Evolutionary conservation across 2,888 invertebrate species (phyloP).

Genomic region (Polymixis lichenea): DNA sequence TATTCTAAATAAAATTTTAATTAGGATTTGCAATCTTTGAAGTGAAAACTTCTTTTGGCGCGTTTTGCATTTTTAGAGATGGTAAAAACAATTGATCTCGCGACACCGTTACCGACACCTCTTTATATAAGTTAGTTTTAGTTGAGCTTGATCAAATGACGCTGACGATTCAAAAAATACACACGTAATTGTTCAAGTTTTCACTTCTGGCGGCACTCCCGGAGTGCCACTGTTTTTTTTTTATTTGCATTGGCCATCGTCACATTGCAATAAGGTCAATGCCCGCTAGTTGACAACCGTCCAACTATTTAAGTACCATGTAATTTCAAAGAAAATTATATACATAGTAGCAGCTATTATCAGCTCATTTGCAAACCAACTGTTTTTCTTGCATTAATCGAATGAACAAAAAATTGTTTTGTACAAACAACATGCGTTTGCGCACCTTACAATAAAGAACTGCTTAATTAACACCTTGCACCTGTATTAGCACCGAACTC

Average conservation of each 20-base stretch:
- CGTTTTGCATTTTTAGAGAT: no score
- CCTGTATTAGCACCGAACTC: neutral
- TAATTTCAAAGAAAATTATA: constrained; percentile 15
- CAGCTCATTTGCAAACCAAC: neutral
- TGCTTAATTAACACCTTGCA: no score
- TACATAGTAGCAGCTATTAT: neutral
- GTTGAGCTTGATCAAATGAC: no score
- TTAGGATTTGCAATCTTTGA: neutral
- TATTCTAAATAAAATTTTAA: neutral
- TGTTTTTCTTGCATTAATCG: neutral
- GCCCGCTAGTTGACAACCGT: constrained; percentile 26
- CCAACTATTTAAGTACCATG: constrained; percentile 4
- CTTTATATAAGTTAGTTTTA: no score
- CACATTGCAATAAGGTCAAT: constrained; percentile 30
- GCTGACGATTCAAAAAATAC: no score
- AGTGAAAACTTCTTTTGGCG: no score
- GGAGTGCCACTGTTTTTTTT: no score
- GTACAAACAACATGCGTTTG: neutral
- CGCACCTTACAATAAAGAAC: neutral
- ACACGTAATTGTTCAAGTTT: no score
- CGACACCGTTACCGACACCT: no score
- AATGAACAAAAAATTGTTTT: constrained; percentile 1
- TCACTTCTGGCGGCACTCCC: no score
- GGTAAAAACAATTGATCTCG: no score
- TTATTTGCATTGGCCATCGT: constrained; percentile 14